These are phyloP conservation scores for Brotula barbata DNA, from an alignment of 2,797 vertebrate species.

Conservation along the genomic window DNA sequence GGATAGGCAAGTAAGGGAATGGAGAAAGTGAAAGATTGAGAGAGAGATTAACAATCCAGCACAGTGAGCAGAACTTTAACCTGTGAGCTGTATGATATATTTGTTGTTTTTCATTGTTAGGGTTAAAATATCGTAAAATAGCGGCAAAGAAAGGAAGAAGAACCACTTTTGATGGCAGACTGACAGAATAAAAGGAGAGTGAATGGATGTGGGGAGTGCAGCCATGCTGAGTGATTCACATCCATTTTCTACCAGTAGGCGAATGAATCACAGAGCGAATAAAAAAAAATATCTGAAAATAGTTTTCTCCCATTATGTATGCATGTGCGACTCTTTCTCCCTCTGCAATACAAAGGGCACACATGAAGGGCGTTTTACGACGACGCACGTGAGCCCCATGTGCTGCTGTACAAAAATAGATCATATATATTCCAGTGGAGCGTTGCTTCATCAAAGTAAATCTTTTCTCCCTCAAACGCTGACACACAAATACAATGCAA, in stretches of 20 bases:
- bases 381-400: conserved; percentile 63
- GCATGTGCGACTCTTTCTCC: conserved; percentile 62
- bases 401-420: conserved; percentile 68
- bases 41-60: too few species aligned
- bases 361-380: conserved; percentile 69
- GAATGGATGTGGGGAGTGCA: conserved; percentile 56
- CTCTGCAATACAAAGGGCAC: conserved; percentile 59
- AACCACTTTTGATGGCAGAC: conserved; percentile 10
- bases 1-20: not conserved
- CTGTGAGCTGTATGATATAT: too few species aligned
- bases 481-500: conserved; percentile 65
- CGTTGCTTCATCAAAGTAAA: conserved; percentile 64
- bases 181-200: conserved; percentile 45
- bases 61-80: too few species aligned
- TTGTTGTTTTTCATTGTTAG: not conserved
- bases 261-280: conserved; percentile 66
- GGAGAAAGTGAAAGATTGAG: not conserved
- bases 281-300: conserved; percentile 65
- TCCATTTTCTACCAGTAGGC: conserved; percentile 67
- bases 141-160: conserved; percentile 6
- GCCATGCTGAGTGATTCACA: conserved; percentile 60
- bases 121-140: conserved; percentile 4
- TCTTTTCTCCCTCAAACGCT: conserved; percentile 61
- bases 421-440: conserved; percentile 46
- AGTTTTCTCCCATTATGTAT: conserved; percentile 63